phyloP scores from a whole-genome alignment of 2,113 vertebrate species.

The Dendropsophus ebraccatus region DNA sequence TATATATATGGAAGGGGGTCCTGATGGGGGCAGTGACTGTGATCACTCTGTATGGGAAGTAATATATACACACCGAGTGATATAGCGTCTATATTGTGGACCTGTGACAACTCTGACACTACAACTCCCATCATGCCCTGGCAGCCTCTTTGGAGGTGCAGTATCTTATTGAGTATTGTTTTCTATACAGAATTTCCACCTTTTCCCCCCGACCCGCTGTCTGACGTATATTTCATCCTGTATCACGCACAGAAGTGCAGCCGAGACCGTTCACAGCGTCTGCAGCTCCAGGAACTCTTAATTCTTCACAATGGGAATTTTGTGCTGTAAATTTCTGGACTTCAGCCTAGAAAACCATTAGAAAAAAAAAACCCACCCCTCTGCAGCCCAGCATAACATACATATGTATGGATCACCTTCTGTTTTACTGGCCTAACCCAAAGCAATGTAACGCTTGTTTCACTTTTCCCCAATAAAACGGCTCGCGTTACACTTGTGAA shows the following conservation, averaged over 20 bases:
- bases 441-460: slow-evolving; percentile 69
- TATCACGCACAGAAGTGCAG: background rate
- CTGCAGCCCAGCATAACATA: slow-evolving; percentile 65
- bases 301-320: slow-evolving; percentile 51
- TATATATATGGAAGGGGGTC: too few species aligned
- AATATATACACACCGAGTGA: too few species aligned
- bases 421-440: slow-evolving; percentile 70
- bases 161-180: too few species aligned
- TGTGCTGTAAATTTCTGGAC: slow-evolving; percentile 66
- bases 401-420: slow-evolving; percentile 69
- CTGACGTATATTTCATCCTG: background rate
- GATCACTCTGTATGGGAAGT: too few species aligned
- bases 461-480: slow-evolving; percentile 68
- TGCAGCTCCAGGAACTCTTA: background rate
- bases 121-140: too few species aligned
- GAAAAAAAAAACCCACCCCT: slow-evolving; percentile 60
- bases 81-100: too few species aligned
- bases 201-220: too few species aligned
- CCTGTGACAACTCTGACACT: too few species aligned
- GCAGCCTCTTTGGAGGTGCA: too few species aligned
- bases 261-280: background rate
- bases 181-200: too few species aligned
- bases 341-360: slow-evolving; percentile 72
- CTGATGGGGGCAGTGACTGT: too few species aligned
- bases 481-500: slow-evolving; percentile 69